Conservation (phyloP, 2,797 vertebrate species). For the Typhlichthys eigenmanni region DNA sequence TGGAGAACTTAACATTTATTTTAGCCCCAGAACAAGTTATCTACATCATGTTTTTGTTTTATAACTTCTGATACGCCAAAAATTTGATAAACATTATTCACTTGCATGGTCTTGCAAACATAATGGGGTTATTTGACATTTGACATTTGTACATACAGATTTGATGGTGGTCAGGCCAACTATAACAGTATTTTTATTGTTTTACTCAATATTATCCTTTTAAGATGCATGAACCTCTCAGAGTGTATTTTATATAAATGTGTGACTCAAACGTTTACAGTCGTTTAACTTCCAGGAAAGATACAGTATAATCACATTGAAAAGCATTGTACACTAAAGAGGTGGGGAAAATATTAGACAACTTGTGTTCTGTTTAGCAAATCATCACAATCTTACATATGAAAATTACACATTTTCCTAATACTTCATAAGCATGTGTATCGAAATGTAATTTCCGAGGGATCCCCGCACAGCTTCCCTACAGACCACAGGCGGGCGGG, state of each 20-base stretch:
- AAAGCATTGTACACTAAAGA: conserved; percentile 29
- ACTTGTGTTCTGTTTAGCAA: conserved; percentile 3
- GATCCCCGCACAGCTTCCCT: conserved; percentile 41
- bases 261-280: conserved; percentile 26
- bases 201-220: conserved; percentile 7
- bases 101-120: conserved; percentile 40
- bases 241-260: conserved; percentile 35
- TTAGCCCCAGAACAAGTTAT: conserved; percentile 36
- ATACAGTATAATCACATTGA: conserved; percentile 31
- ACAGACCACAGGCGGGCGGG: conserved; percentile 3
- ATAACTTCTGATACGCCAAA: conserved; percentile 52
- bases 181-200: conserved; percentile 8
- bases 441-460: conserved; percentile 36
- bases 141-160: conserved; percentile 44
- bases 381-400: conserved; percentile 24
- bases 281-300: conserved; percentile 36
- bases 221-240: conserved; percentile 15
- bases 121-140: conserved; percentile 37
- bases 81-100: conserved; percentile 52
- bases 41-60: conserved; percentile 49
- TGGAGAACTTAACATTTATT: conserved; percentile 36
- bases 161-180: conserved; percentile 35
- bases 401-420: conserved; percentile 38
- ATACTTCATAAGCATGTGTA: conserved; percentile 24
- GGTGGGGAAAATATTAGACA: conserved; percentile 3